Conservation (phyloP, 2,888 invertebrate species). For the Formica aserva region DNA sequence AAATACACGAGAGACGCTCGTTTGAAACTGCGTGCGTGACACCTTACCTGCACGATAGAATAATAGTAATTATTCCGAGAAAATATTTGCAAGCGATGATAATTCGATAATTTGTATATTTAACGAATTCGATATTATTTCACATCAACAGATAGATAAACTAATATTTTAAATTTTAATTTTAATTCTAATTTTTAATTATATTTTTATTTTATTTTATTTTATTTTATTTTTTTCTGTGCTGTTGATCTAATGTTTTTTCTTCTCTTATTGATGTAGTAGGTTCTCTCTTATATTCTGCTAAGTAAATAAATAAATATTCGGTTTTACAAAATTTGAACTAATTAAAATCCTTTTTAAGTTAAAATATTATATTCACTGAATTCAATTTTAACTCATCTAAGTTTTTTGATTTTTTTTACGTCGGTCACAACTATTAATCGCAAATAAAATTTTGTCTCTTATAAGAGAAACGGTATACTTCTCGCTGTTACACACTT, state of each 20-base stretch:
- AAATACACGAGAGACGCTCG: background rate
- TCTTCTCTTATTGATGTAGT: background rate
- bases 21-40: background rate
- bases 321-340: background rate
- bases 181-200: background rate
- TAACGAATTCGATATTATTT: background rate
- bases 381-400: background rate
- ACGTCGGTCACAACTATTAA: background rate
- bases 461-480: background rate
- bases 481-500: background rate
- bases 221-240: background rate
- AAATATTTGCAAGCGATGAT: background rate
- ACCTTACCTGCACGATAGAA: background rate
- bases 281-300: background rate
- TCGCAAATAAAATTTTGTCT: background rate
- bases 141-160: background rate
- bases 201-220: background rate
- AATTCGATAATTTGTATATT: background rate
- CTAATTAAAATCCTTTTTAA: background rate
- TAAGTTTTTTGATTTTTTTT: background rate
- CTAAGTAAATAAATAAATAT: background rate
- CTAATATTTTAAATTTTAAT: background rate
- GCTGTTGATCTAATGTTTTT: background rate
- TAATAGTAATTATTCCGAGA: background rate
- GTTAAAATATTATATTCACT: background rate